Conservation (phyloP, 2,888 invertebrate species). For the Artemia sp. region DNA sequence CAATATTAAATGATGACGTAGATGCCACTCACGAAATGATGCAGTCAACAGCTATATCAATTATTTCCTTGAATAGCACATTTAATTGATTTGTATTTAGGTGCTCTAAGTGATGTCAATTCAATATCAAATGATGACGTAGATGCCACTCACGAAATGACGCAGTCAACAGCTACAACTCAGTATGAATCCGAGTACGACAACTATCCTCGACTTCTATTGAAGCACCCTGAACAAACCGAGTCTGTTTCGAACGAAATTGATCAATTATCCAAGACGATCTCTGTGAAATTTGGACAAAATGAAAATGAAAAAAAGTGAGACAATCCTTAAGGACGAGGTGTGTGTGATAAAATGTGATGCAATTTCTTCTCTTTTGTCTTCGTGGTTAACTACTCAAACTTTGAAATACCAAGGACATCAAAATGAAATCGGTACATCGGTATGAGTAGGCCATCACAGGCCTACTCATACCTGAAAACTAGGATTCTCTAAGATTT, state of each 20-base stretch:
- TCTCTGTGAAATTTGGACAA: constrained; percentile 12
- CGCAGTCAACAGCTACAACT: constrained; percentile 44
- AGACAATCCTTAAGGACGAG: background rate
- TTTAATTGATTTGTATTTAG: constrained; percentile 29
- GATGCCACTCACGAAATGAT: constrained; percentile 34
- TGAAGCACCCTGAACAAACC: constrained; percentile 12
- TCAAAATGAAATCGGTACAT: too few relatives aligned
- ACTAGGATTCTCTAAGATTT: too few relatives aligned
- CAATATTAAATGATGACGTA: constrained; percentile 51
- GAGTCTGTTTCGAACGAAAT: background rate
- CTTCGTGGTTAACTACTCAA: too few relatives aligned
- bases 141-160: constrained; percentile 33
- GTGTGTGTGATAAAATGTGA: background rate
- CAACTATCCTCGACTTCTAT: constrained; percentile 34
- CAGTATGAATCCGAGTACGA: constrained; percentile 59
- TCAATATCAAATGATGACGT: constrained; percentile 54
- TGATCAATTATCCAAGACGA: background rate
- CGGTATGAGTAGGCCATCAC: too few relatives aligned
- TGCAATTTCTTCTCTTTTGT: too few relatives aligned
- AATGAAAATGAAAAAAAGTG: background rate
- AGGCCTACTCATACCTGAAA: too few relatives aligned
- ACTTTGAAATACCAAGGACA: too few relatives aligned
- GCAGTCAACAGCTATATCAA: constrained; percentile 38
- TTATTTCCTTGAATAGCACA: constrained; percentile 18
- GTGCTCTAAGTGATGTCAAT: constrained; percentile 68